Conservation (phyloP, 2,797 vertebrate species). For the Adrianichthys oophorus region DNA sequence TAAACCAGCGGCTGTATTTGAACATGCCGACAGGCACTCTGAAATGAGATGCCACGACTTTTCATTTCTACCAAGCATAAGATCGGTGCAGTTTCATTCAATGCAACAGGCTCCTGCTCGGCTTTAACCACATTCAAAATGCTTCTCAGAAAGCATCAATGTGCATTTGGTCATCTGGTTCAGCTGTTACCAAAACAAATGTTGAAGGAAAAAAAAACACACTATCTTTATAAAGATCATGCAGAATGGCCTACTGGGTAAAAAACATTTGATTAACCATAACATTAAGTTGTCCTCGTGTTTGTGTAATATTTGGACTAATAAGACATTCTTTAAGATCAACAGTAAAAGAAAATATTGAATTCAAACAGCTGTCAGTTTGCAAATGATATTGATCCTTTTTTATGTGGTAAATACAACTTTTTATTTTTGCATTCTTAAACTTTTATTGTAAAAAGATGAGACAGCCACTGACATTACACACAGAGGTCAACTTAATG, state of each 20-base stretch:
- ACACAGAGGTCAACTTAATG: conserved; percentile 70
- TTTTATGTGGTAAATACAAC: not conserved
- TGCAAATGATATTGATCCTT: not conserved
- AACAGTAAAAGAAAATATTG: not conserved
- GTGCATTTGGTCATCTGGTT: conserved; percentile 76
- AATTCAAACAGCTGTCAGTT: not conserved
- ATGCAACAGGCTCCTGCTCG: conserved; percentile 39
- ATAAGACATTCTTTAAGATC: not conserved
- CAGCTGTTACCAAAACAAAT: conserved; percentile 72
- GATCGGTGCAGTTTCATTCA: conserved; percentile 39
- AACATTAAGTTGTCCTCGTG: conserved; percentile 69
- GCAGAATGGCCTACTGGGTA: conserved; percentile 63
- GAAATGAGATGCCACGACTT: no score
- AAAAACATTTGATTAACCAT: conserved; percentile 66
- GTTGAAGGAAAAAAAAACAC: conserved; percentile 68
- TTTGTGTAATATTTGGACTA: conserved; percentile 32
- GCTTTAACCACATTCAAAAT: conserved; percentile 6
- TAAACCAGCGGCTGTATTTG: no score
- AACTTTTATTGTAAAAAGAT: no score
- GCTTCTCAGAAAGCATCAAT: conserved; percentile 40
- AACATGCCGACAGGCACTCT: no score
- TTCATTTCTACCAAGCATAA: not conserved
- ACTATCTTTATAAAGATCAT: conserved; percentile 73
- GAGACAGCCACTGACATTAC: conserved; percentile 32
- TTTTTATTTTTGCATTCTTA: no score